Conservation (phyloP, 2,113 vertebrate genomes). For the Artemisiospiza belli region DNA sequence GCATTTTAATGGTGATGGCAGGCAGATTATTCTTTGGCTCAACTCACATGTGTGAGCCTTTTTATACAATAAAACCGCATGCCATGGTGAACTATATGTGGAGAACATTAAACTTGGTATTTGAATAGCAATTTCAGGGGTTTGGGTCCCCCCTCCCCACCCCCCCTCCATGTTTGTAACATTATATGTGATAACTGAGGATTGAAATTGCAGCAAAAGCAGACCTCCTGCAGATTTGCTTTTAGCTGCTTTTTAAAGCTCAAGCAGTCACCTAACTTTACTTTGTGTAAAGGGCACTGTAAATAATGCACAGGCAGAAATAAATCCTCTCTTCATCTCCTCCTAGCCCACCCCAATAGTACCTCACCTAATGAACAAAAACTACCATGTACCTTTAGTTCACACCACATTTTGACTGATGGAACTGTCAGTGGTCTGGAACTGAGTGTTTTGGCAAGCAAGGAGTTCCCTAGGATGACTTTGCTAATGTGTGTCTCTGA, state of each 20-base stretch:
- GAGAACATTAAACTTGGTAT: background rate
- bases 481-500: background rate
- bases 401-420: background rate
- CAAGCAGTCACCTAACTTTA: constrained; percentile 65
- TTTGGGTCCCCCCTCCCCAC: background rate
- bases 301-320: constrained; percentile 45
- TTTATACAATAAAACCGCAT: background rate
- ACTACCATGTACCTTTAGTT: background rate
- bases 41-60: background rate
- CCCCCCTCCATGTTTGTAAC: background rate
- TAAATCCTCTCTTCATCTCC: background rate
- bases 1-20: background rate
- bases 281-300: constrained; percentile 32
- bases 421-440: background rate
- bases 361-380: background rate
- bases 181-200: background rate
- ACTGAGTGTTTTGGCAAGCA: background rate
- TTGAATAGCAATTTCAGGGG: background rate
- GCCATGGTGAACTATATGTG: background rate
- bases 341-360: background rate
- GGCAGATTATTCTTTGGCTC: background rate
- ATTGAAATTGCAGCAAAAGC: background rate
- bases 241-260: constrained; percentile 24
- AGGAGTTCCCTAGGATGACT: background rate
- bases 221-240: background rate